phyloP scores from a whole-genome alignment of 2,113 vertebrate genomes.

The Albula goreensis region DNA sequence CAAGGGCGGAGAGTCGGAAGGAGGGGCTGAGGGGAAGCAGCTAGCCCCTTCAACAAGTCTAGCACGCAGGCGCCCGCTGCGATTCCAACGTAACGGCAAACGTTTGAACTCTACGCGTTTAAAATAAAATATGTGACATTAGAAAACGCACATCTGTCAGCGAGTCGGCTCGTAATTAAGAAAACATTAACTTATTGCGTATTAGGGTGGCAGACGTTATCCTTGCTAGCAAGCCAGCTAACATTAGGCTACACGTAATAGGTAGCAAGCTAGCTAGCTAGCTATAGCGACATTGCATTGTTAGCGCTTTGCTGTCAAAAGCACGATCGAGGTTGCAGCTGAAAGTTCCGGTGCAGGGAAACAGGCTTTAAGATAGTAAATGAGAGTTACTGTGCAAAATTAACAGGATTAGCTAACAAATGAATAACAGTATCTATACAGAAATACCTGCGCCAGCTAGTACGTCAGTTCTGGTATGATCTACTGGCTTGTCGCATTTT shows the following conservation, averaged over 20 bases:
- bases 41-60: not conserved
- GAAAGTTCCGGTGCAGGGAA: not conserved
- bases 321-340: not conserved
- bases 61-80: constrained; percentile 1
- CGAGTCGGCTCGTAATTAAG: too few relatives aligned
- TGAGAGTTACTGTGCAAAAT: not conserved
- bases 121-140: too few relatives aligned
- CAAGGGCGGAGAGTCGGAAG: constrained; percentile 63
- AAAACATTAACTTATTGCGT: too few relatives aligned
- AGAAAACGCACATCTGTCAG: too few relatives aligned
- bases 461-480: not conserved
- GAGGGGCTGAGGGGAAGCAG: constrained; percentile 43
- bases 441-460: not conserved
- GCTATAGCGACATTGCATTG: too few relatives aligned
- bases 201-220: too few relatives aligned
- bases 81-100: not conserved
- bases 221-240: too few relatives aligned
- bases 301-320: too few relatives aligned
- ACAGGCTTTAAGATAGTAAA: not conserved
- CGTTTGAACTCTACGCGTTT: too few relatives aligned
- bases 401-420: not conserved
- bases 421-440: not conserved
- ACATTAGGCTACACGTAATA: too few relatives aligned
- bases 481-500: too few relatives aligned
- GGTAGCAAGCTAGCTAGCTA: not conserved